Percentiles rank a stretch among this genome's conserved stretches.
Conservation (phyloP, 1,140 invertebrate genomes). For the Patella vulgata region DNA sequence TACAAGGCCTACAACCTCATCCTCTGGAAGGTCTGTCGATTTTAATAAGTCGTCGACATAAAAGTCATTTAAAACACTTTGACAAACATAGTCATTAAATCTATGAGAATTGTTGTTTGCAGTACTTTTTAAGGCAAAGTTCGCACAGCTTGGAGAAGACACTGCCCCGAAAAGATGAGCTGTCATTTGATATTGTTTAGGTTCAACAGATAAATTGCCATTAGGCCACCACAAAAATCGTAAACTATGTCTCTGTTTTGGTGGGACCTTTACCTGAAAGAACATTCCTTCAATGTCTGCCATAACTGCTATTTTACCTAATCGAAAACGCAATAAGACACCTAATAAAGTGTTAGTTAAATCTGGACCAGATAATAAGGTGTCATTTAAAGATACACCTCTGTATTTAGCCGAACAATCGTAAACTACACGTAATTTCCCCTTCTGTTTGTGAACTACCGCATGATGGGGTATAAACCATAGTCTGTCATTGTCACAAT, state of each 20-base stretch:
- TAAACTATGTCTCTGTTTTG: slow-evolving; percentile 10
- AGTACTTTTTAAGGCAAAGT: slow-evolving; percentile 14
- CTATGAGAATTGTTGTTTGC: not conserved
- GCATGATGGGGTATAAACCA: slow-evolving; percentile 21
- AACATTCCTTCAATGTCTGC: slow-evolving; percentile 22
- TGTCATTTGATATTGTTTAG: slow-evolving; percentile 15
- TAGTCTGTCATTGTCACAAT: not conserved
- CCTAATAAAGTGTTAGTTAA: slow-evolving; percentile 48
- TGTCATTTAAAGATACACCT: slow-evolving; percentile 41
- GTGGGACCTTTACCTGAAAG: not conserved
- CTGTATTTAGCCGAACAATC: not conserved
- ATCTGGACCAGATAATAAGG: slow-evolving; percentile 46
- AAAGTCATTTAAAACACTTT: slow-evolving; percentile 17
- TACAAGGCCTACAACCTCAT: slow-evolving; percentile 5
- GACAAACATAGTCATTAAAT: slow-evolving; percentile 20
- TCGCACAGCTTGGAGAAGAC: slow-evolving; percentile 17
- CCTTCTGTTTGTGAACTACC: slow-evolving; percentile 13
- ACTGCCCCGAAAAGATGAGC: slow-evolving; percentile 30
- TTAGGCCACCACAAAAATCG: slow-evolving; percentile 22
- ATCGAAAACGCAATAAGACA: slow-evolving; percentile 30
- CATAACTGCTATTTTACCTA: slow-evolving; percentile 20
- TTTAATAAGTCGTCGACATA: slow-evolving; percentile 27
- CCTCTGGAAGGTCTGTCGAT: slow-evolving; percentile 4
- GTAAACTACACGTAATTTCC: slow-evolving; percentile 2
- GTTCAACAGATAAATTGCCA: slow-evolving; percentile 3